phyloP scores from a whole-genome alignment of 1,140 invertebrate genomes.

The Danaus melanippus region DNA sequence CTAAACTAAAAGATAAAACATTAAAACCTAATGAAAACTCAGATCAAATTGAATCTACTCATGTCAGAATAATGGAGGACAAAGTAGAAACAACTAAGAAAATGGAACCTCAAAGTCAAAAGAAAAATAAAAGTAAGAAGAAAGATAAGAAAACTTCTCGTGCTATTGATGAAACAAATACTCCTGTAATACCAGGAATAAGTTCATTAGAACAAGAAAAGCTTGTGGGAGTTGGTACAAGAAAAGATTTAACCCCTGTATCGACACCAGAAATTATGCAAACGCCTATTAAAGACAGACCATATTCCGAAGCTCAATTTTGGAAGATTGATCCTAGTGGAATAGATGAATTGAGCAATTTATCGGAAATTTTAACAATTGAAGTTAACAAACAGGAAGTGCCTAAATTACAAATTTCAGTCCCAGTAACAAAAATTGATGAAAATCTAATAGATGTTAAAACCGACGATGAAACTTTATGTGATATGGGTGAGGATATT shows the following conservation, averaged over 20 bases:
- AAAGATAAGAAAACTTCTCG: slow-evolving; percentile 39
- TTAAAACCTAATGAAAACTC: slow-evolving; percentile 22
- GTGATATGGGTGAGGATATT: too few relatives aligned
- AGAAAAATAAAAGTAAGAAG: slow-evolving; percentile 56
- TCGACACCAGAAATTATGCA: slow-evolving; percentile 56
- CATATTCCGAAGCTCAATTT: slow-evolving; percentile 60
- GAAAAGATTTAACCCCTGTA: slow-evolving; percentile 25
- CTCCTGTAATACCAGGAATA: slow-evolving; percentile 19
- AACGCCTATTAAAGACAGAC: slow-evolving; percentile 58
- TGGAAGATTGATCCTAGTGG: slow-evolving; percentile 52
- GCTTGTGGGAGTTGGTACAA: slow-evolving; percentile 1
- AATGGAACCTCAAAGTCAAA: slow-evolving; percentile 28
- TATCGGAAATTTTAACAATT: slow-evolving; percentile 38
- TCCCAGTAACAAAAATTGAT: too few relatives aligned
- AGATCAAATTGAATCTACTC: neutral
- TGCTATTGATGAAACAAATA: slow-evolving; percentile 13
- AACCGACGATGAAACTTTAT: too few relatives aligned
- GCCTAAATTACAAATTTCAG: too few relatives aligned
- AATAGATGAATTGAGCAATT: slow-evolving; percentile 29
- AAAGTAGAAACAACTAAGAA: slow-evolving; percentile 16
- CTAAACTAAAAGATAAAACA: slow-evolving; percentile 41
- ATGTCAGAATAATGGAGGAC: slow-evolving; percentile 7
- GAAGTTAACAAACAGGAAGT: slow-evolving; percentile 18
- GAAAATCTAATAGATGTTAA: too few relatives aligned
- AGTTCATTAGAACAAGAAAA: slow-evolving; percentile 29